A percentile compares a stretch with the other conserved stretches of the same genome.
These are phyloP conservation scores for Cebidichthys violaceus DNA, from an alignment of 2,113 vertebrate genomes.

Conservation along the genomic window DNA sequence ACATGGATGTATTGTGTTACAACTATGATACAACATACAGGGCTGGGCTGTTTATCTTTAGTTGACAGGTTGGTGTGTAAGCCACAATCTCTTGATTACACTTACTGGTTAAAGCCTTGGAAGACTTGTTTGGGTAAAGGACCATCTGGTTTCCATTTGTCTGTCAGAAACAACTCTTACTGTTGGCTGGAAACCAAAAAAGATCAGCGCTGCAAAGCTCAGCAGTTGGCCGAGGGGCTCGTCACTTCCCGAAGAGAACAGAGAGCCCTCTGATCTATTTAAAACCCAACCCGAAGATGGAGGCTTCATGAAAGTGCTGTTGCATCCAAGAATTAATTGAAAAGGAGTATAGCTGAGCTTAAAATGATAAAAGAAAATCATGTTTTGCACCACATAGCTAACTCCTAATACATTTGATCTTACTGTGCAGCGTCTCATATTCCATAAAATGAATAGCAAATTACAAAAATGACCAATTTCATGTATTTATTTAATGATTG, in stretches of 20 bases:
- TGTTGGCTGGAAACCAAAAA: constrained; percentile 64
- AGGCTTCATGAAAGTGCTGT: constrained; percentile 15
- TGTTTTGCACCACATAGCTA: background rate
- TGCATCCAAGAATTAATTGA: constrained; percentile 11
- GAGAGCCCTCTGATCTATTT: constrained; percentile 44
- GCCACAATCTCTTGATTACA: constrained; percentile 63
- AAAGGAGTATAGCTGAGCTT: background rate
- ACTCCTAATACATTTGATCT: background rate
- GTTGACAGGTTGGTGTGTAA: constrained; percentile 59
- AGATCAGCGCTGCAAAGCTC: constrained; percentile 53
- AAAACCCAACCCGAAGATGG: constrained; percentile 39
- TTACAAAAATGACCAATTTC: background rate
- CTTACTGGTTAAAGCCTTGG: constrained; percentile 40
- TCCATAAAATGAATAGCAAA: background rate
- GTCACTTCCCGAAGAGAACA: constrained; percentile 50
- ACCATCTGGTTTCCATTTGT: constrained; percentile 79
- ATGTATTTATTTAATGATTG: background rate
- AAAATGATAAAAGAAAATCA: background rate
- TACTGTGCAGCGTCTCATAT: background rate
- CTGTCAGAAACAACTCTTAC: constrained; percentile 64
- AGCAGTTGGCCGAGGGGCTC: constrained; percentile 43
- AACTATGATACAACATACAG: constrained; percentile 24
- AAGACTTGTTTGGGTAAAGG: constrained; percentile 60
- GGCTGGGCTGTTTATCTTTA: constrained; percentile 56
- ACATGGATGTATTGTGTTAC: constrained; percentile 40